These are phyloP conservation scores for Tadarida brasiliensis DNA, from an alignment of 2,797 vertebrate genomes.

Conservation along the genomic window DNA sequence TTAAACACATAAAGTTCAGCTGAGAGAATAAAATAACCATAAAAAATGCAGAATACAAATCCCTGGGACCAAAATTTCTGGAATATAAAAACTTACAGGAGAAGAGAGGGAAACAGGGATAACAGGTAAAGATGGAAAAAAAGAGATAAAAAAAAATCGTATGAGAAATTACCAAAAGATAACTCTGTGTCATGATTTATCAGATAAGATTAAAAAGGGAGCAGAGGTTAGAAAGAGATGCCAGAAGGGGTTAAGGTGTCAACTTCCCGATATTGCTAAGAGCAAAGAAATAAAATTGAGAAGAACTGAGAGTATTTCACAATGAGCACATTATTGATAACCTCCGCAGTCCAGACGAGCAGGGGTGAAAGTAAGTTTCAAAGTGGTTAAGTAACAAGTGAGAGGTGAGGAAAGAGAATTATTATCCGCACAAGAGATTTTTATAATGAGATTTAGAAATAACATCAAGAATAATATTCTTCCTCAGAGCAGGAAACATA, in stretches of 20 bases:
- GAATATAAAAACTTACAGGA: not conserved
- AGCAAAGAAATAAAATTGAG: slow-evolving; percentile 47
- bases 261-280: not conserved
- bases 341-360: not conserved
- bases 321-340: not conserved
- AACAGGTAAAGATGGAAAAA: slow-evolving; percentile 24
- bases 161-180: not conserved
- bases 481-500: no score
- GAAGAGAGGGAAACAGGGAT: not conserved
- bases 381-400: not conserved
- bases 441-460: slow-evolving; percentile 47
- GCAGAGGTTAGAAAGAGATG: not conserved
- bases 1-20: not conserved
- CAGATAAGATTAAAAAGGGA: slow-evolving; percentile 9
- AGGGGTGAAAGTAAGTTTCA: not conserved
- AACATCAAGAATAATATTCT: no score
- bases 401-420: not conserved
- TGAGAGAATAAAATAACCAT: not conserved
- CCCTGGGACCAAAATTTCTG: not conserved
- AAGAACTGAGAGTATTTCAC: not conserved
- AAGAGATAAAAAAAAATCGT: slow-evolving; percentile 42
- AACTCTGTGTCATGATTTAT: not conserved
- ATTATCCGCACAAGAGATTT: not conserved
- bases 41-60: not conserved
- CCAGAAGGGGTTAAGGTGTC: not conserved